Evolutionary conservation across 2,113 vertebrate genomes (phyloP).

Genomic region (Limanda limanda): DNA sequence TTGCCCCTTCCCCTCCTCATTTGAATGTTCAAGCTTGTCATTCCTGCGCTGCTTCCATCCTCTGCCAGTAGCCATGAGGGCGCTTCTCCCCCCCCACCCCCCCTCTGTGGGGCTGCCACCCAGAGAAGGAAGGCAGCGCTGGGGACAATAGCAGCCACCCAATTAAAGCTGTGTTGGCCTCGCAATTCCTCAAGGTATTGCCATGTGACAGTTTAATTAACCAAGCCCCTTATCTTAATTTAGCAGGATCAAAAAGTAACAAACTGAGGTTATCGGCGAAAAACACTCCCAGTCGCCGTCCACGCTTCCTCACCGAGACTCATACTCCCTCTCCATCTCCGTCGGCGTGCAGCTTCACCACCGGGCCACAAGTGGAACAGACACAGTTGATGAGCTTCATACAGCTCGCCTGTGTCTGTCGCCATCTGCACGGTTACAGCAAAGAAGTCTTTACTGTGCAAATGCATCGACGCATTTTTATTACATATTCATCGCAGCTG

Average conservation of each 20-base stretch:
- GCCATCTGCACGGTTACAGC: background rate
- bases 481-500: constrained; percentile 34
- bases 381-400: constrained; percentile 36
- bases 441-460: constrained; percentile 14
- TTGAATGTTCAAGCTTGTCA: constrained; percentile 45
- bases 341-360: background rate
- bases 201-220: constrained; percentile 87
- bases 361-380: constrained; percentile 12
- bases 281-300: constrained; percentile 70
- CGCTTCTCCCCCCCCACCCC: constrained; percentile 19
- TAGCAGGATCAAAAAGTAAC: constrained; percentile 82
- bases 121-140: constrained; percentile 43
- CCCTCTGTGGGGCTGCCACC: constrained; percentile 43
- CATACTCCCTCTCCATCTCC: constrained; percentile 42
- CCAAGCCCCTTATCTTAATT: constrained; percentile 84
- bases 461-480: background rate
- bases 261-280: constrained; percentile 79
- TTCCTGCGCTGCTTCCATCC: constrained; percentile 54
- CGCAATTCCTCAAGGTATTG: constrained; percentile 82
- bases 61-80: constrained; percentile 50
- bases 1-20: constrained; percentile 7
- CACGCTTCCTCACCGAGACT: constrained; percentile 44
- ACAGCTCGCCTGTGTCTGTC: background rate
- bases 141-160: constrained; percentile 79
- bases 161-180: constrained; percentile 81